Base-by-base conservation (phyloP, 2,797 vertebrate genomes). In the Malurus leucopterus region DNA sequence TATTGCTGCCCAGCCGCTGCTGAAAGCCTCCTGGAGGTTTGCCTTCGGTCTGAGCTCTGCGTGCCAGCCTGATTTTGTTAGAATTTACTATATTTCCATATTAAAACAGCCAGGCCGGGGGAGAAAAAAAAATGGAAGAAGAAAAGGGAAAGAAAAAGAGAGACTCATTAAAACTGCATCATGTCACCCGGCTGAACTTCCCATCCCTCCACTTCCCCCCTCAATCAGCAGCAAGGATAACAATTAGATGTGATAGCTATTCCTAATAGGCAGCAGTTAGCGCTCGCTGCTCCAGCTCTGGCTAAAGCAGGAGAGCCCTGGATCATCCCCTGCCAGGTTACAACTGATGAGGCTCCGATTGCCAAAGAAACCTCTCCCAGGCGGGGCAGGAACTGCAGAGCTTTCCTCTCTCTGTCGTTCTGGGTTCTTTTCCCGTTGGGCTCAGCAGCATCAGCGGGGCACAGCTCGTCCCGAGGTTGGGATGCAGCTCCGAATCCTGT, bases 81-180 rank as follows among this genome's bases (percentile, higher is more conserved):
- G 78, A 75, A 83, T 95, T 93, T 88, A 7, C 78, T 76, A 2
- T 86, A 86, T 90, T 93, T 92, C 88, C 88, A 69, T 80, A 86
- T 86, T 87, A 92, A 94, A 93, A 74, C 88, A 91, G 34, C 65
- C 75, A 69, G 58, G n/a, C 80, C 8, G 0, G 51, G 32, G 44
- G 12, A 2, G 1, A 2, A 12, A 8, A 20, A 50, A 15, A 51
- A 69, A 90, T 8, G 29, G 55, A 24, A 88, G 71, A 87, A 73
- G 50, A 70, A 90, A 92, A 91, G 34, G 51, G 38, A 68, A 94
- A 86, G 71, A 74, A 92, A 89, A 89, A 89, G 82, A 86, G 70
- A 75, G 84, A 83, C 86, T 94, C 94, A 94, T 94, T 94, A 94
- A 93, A 93, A 93, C 90, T 88, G 92, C 93, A 87, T 94, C 92